Evolutionary conservation across 2,888 invertebrate species (phyloP).

Genomic region (Venusia cambrica): DNA sequence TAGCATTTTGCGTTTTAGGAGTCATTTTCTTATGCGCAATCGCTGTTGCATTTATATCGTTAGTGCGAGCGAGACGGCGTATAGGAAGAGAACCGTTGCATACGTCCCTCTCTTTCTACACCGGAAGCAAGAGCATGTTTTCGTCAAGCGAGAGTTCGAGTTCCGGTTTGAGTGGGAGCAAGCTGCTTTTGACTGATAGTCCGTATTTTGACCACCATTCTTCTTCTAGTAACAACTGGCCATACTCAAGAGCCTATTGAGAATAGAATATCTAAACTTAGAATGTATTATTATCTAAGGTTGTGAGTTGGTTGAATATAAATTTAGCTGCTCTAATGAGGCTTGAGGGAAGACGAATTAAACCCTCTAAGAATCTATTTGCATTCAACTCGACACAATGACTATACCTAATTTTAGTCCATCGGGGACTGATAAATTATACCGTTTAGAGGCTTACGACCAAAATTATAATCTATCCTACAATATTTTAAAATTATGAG

Average conservation of each 20-base stretch:
- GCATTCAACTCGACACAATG: no score
- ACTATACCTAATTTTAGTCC: no score
- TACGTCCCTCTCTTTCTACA: constrained; percentile 80
- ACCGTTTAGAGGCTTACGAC: no score
- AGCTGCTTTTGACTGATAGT: constrained; percentile 81
- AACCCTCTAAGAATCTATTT: no score
- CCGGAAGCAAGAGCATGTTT: constrained; percentile 81
- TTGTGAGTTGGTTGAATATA: no score
- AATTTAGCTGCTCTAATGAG: no score
- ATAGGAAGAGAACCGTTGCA: constrained; percentile 70
- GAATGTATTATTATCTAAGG: constrained; percentile 6
- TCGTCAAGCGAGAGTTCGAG: constrained; percentile 82
- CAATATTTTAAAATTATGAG: no score
- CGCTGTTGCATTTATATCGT: constrained; percentile 84
- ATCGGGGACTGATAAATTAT: no score
- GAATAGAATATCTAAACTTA: no score
- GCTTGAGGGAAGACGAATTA: no score
- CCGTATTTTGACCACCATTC: constrained; percentile 82
- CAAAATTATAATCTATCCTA: no score
- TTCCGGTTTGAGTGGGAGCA: constrained; percentile 82
- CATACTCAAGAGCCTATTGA: constrained; percentile 69
- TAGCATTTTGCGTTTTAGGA: constrained; percentile 87
- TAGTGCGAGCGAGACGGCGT: constrained; percentile 82
- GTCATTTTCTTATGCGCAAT: constrained; percentile 87
- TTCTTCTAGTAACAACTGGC: constrained; percentile 77